A percentile compares a stretch with the other conserved stretches of the same genome.
These are phyloP conservation scores for Malurus melanocephalus DNA, from an alignment of 2,113 vertebrate species.

Conservation along the genomic window DNA sequence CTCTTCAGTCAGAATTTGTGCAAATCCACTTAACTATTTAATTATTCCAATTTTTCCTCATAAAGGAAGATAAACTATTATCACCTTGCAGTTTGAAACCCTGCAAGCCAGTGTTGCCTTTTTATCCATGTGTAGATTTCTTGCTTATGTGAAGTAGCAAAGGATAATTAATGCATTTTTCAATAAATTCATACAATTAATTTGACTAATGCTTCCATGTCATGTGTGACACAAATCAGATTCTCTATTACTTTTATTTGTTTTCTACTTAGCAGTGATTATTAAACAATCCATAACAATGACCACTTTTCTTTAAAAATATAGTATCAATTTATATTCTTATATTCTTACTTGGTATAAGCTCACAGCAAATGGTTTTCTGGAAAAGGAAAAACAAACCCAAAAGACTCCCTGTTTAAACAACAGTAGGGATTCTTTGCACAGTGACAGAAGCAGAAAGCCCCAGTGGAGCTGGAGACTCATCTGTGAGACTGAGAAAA, in stretches of 20 bases:
- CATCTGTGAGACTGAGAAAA: not conserved
- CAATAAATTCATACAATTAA: conserved; percentile 42
- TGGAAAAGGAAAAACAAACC: not conserved
- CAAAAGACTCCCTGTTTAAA: not conserved
- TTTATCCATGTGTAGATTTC: conserved; percentile 1
- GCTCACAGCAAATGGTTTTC: not conserved
- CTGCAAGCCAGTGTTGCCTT: conserved; percentile 2
- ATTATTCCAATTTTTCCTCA: conserved; percentile 48
- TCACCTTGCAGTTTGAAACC: conserved; percentile 30
- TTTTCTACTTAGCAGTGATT: conserved; percentile 50
- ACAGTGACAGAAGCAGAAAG: not conserved
- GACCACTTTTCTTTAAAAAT: conserved; percentile 32
- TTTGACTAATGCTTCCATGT: conserved; percentile 24
- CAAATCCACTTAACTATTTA: conserved; percentile 60
- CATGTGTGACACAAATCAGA: not conserved
- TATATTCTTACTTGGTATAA: conserved; percentile 1
- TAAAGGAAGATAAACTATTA: conserved; percentile 51
- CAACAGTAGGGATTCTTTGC: not conserved
- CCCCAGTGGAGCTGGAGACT: not conserved
- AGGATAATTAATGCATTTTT: conserved; percentile 49
- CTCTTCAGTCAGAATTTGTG: conserved; percentile 37
- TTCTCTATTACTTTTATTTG: conserved; percentile 38
- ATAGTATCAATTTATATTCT: conserved; percentile 9
- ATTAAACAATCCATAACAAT: conserved; percentile 57
- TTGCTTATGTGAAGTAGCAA: conserved; percentile 20